Evolutionary conservation across 1,140 invertebrate genomes (phyloP).

Genomic region (Diabrotica undecimpunctata): DNA sequence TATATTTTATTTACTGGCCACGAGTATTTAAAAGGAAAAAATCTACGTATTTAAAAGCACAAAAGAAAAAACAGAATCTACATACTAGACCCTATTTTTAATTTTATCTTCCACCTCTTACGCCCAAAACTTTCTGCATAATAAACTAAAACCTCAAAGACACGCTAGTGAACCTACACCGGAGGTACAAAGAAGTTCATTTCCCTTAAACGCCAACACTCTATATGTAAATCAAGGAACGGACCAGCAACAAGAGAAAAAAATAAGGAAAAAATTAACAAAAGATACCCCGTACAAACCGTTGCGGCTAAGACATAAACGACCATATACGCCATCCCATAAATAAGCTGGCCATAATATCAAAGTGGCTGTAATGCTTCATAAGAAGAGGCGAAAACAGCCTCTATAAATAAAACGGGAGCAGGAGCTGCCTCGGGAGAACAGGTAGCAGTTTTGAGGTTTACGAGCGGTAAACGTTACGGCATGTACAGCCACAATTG

Average conservation of each 20-base stretch:
- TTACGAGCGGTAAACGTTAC: not conserved
- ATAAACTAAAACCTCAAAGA: no score
- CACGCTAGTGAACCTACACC: no score
- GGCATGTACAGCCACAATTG: no score
- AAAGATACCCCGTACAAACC: not conserved
- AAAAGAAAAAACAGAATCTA: no score
- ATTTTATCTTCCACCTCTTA: no score
- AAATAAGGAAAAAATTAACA: not conserved
- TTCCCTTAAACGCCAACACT: not conserved
- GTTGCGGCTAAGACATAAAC: not conserved
- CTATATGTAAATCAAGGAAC: not conserved
- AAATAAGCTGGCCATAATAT: slow-evolving; percentile 14
- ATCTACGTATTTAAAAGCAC: no score
- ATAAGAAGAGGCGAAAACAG: slow-evolving; percentile 14
- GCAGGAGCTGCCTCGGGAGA: slow-evolving; percentile 5
- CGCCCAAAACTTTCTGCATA: no score
- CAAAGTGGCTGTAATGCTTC: slow-evolving; percentile 15
- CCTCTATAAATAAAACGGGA: slow-evolving; percentile 15
- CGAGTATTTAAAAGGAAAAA: no score
- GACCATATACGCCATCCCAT: slow-evolving; percentile 4
- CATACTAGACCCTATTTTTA: no score
- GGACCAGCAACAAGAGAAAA: not conserved
- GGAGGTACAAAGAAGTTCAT: not conserved
- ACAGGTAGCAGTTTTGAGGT: slow-evolving; percentile 9
- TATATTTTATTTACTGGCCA: no score